Conservation (phyloP, 2,113 vertebrate species). For the Rhipidura dahli region DNA sequence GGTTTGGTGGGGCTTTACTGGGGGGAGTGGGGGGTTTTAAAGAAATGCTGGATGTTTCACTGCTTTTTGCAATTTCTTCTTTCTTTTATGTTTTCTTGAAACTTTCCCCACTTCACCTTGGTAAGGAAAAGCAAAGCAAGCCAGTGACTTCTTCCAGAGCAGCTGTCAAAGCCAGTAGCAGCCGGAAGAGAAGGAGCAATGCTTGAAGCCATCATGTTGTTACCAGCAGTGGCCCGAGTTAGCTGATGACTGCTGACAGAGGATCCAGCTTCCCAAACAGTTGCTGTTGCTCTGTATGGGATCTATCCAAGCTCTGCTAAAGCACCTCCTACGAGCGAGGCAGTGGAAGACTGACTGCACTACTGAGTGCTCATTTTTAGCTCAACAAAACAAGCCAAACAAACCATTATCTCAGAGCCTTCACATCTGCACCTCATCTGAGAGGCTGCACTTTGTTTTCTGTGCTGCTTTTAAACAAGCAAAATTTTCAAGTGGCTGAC, state of each 20-base stretch:
- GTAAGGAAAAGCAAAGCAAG: not conserved
- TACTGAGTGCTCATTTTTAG: not conserved
- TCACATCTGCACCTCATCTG: not conserved
- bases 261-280: not conserved
- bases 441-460: not conserved
- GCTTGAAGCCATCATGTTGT: constrained; percentile 1
- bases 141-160: not conserved
- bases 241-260: not conserved
- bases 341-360: not conserved
- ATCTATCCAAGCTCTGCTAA: not conserved
- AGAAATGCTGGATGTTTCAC: not conserved
- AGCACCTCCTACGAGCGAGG: not conserved
- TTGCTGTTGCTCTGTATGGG: not conserved
- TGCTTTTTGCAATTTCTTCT: not conserved
- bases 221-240: not conserved
- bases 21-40: not conserved
- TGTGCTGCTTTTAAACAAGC: not conserved
- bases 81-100: not conserved
- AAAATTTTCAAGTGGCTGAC: not conserved
- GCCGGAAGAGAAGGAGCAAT: not conserved
- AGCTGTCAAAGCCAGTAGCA: not conserved
- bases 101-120: not conserved
- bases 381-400: not conserved
- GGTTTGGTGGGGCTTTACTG: too few species aligned
- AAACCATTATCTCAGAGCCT: not conserved